Evolutionary conservation across 2,888 invertebrate species (phyloP).

Genomic region (Phyto melanocephala): DNA sequence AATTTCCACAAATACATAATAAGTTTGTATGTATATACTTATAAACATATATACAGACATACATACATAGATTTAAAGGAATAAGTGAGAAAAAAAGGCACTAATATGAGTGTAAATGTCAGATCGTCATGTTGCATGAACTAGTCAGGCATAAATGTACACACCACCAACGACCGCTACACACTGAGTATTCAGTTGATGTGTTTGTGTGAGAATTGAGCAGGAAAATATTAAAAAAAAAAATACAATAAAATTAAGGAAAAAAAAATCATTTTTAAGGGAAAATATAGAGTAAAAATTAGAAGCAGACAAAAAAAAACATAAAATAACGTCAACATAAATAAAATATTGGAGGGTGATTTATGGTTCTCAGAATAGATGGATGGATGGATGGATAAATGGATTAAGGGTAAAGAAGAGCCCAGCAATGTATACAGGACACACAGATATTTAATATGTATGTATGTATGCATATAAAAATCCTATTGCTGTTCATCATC

Average conservation of each 20-base stretch:
- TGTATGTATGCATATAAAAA: background rate
- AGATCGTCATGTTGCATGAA: constrained; percentile 49
- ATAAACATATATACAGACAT: background rate
- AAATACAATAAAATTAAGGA: constrained; percentile 32
- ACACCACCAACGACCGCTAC: background rate
- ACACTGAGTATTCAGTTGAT: background rate
- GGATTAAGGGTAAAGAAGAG: constrained; percentile 56
- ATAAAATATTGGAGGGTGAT: constrained; percentile 56
- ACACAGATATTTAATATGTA: background rate
- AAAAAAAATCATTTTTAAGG: constrained; percentile 45
- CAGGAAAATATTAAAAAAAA: constrained; percentile 2
- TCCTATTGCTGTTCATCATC: constrained; percentile 11
- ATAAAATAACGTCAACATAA: constrained; percentile 25
- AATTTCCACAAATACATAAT: background rate
- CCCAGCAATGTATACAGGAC: constrained; percentile 24
- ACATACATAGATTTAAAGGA: background rate
- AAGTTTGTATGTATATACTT: too few species aligned
- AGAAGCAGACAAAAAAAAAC: too few species aligned
- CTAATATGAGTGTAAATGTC: constrained; percentile 54
- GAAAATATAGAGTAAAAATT: constrained; percentile 35
- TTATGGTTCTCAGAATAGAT: constrained; percentile 50
- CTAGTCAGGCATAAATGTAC: constrained; percentile 51
- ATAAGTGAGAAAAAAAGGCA: constrained; percentile 16
- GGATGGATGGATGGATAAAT: constrained; percentile 10
- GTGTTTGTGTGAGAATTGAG: constrained; percentile 14